Evolutionary conservation across 1,140 invertebrate genomes (phyloP), one percentile per base, ranked within the genome.

Genomic region (Chlorops oryzae): DNA sequence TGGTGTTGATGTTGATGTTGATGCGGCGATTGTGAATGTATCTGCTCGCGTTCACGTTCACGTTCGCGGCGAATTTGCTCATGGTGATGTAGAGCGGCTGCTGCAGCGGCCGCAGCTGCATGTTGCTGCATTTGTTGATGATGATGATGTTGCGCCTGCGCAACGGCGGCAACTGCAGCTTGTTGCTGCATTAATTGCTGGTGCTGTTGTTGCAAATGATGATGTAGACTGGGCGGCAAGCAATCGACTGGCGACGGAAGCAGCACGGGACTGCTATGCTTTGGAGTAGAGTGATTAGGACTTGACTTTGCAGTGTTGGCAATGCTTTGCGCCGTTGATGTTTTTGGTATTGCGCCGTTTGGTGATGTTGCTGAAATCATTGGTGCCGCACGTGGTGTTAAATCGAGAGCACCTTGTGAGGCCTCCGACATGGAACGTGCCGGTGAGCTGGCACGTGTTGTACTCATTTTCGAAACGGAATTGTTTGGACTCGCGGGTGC

Each of bases 321-420:
- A 23, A 23, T 41, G 17, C 34, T 34, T 52, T 52, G 20, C 38
- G 46, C 3, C n/a, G 18, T 43, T 13, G 51, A 42, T 13, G 24
- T 23, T 10, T 46, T 40, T 12, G 52, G 50, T 2, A 34, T 34
- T 1, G 59, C 59, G 20, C 61, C 69, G 3, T 56, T 37, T 1
- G 49, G 18, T 12, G 49, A 27, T 41, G 22, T 20, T 51, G 39
- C 21, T 58, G 15, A 1, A 35, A 5, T 5, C 24, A n/a, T 15
- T 17, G 43, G 45, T 34, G 23, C 46, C 10, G 74, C 72, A 20
- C 75, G 73, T 3, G 80, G 79, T 6, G 80, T 81, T 24, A 81
- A 58, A 56, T 82, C 80, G 13, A 81, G 57, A 3, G 79, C 79
- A n/a, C 79, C 78, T 54, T 79, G 73, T 0, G 77, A 78, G 1